Conservation (phyloP, 2,113 vertebrate genomes). For the Hippocampus mohnikei region DNA sequence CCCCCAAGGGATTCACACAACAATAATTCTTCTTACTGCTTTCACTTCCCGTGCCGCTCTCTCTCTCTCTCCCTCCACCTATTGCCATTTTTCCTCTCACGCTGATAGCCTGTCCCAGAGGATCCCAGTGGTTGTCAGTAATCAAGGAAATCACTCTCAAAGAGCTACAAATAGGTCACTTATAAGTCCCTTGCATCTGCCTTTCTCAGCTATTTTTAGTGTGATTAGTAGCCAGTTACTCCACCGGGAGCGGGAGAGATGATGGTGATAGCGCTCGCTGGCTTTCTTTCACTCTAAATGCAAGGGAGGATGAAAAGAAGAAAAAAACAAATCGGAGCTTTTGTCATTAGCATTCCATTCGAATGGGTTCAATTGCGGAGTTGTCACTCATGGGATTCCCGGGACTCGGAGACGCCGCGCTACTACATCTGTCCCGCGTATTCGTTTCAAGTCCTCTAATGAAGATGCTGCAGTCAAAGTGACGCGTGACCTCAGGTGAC, state of each 20-base stretch:
- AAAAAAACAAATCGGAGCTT: constrained; percentile 34
- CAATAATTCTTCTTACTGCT: constrained; percentile 59
- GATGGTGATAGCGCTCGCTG: neutral
- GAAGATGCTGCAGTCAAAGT: constrained; percentile 56
- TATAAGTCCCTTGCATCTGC: constrained; percentile 53
- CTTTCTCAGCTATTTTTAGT: constrained; percentile 42
- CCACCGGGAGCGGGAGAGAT: constrained; percentile 32
- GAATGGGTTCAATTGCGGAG: constrained; percentile 65
- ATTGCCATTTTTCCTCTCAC: constrained; percentile 44
- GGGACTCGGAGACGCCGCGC: constrained; percentile 41
- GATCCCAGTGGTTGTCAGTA: constrained; percentile 67
- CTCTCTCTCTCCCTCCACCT: constrained; percentile 20
- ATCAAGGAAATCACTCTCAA: constrained; percentile 69
- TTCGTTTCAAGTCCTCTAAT: constrained; percentile 68
- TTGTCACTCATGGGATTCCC: constrained; percentile 61
- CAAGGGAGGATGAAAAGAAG: constrained; percentile 11
- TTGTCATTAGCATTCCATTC: constrained; percentile 67
- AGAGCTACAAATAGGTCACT: constrained; percentile 70
- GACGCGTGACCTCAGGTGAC: constrained; percentile 61
- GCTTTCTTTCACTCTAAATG: neutral
- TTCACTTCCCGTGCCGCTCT: constrained; percentile 15
- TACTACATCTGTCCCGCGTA: constrained; percentile 72
- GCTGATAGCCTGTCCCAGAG: constrained; percentile 60
- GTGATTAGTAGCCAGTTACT: constrained; percentile 47
- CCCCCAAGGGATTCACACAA: constrained; percentile 49